Base-by-base conservation (phyloP, 2,113 vertebrate species). In the Riparia riparia region DNA sequence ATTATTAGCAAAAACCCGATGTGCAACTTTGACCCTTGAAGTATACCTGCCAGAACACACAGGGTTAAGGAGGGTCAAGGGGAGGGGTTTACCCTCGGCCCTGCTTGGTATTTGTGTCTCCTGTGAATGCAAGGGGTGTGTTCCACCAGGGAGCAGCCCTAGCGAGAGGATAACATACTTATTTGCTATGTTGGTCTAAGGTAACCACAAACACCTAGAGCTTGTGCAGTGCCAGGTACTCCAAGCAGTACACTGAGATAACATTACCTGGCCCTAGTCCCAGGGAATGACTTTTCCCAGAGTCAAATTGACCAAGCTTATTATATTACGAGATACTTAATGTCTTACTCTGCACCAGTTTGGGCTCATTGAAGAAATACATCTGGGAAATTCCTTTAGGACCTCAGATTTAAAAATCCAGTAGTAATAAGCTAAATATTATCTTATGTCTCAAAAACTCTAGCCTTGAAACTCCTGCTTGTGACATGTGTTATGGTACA, bases 161-260 rank as follows among this genome's bases (percentile, higher is more conserved):
- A 12, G 32, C 0, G 1, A 80, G 86, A 88, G 54, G 64, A 96
- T 87, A 96, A 89, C 64, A 51, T 22, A 15, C 61, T 90, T 53
- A 61, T 93, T 93, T 89, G 50, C 85, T 74, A 0, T 95, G 92
- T 90, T 93, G 47, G 49, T 82, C 91, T 86, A 71, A 89, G 94
- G 94, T 96, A 94, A 80, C 87, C 82, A 83, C 65, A 87, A 78
- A 90, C 80, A 87, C 28, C 81, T 41, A 57, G 73, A 73, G 74
- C 54, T 81, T 57, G 42, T 19, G 51, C 73, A 68, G 94, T 90
- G 94, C 93, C 93, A 95, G 94, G 94, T 95, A 92, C 79, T 92
- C 86, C 37, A 17, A 78, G 84, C 71, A 78, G 76, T 37, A 5
- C 20, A 31, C 68, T 90, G 14, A 95, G 95, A 95, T 97, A 96